A percentile compares a stretch with the other conserved stretches of the same genome.
Conservation (phyloP, 1,140 invertebrate species). For the Rhynchophorus ferrugineus region DNA sequence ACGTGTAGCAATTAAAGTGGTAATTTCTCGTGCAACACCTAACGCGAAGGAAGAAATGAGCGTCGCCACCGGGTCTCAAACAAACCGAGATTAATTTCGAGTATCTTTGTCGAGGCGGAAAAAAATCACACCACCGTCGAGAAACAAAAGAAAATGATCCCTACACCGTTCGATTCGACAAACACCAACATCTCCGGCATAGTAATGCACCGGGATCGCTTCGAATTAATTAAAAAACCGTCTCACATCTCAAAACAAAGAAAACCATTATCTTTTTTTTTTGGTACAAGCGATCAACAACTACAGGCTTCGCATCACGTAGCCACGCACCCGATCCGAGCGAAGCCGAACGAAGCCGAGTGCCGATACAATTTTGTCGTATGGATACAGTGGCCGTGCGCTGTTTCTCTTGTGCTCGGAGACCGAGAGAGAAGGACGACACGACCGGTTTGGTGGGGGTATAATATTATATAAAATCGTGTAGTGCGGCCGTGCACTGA, state of each 20-base stretch:
- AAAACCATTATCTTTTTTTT: conserved; percentile 15
- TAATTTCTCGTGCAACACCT: too few species aligned
- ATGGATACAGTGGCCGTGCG: conserved; percentile 7
- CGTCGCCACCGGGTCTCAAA: too few species aligned
- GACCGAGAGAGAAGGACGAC: not conserved
- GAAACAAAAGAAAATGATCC: not conserved
- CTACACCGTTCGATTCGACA: not conserved
- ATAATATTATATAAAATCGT: conserved; percentile 18
- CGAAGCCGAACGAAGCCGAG: not conserved
- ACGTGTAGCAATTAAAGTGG: too few species aligned
- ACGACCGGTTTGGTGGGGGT: conserved; percentile 10
- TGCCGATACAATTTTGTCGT: too few species aligned
- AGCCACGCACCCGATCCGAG: conserved; percentile 9
- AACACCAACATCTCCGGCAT: not conserved
- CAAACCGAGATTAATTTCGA: too few species aligned
- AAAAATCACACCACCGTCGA: too few species aligned
- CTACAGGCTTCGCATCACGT: conserved; percentile 22
- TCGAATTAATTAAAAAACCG: conserved; percentile 13
- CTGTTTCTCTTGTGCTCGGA: not conserved
- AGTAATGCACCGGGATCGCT: not conserved
- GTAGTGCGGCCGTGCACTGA: conserved; percentile 17
- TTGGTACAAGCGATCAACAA: conserved; percentile 11
- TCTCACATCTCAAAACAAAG: conserved; percentile 13
- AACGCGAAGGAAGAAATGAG: too few species aligned
- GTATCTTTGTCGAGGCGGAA: too few species aligned